Conservation (phyloP, 2,888 invertebrate species). For the Euplexia lucipara region DNA sequence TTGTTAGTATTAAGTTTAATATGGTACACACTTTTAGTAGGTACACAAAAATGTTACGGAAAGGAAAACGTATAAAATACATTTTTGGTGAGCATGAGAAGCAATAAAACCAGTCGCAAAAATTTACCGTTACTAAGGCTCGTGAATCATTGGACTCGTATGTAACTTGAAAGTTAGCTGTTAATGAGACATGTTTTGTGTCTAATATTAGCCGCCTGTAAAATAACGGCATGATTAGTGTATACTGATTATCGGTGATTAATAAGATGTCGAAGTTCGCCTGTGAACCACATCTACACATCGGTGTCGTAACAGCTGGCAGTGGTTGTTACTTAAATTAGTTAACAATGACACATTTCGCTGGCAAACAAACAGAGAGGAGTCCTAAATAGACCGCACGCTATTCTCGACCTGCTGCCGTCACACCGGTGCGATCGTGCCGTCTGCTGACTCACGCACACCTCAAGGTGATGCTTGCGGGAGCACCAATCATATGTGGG, state of each 20-base stretch:
- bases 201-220: conserved; percentile 8
- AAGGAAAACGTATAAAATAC: conserved; percentile 40
- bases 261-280: conserved; percentile 75
- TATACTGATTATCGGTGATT: conserved; percentile 64
- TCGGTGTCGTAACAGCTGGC: conserved; percentile 87
- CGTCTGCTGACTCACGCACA: conserved; percentile 88
- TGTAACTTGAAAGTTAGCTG: conserved; percentile 63
- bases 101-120: conserved; percentile 75
- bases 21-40: conserved; percentile 36
- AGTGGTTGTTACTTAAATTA: conserved; percentile 89
- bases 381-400: conserved; percentile 88
- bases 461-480: conserved; percentile 85
- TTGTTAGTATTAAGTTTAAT: conserved; percentile 36
- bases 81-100: conserved; percentile 66
- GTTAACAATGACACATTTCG: conserved; percentile 91
- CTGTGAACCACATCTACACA: conserved; percentile 72
- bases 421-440: conserved; percentile 86
- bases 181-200: conserved; percentile 20
- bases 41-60: conserved; percentile 39
- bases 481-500: conserved; percentile 59
- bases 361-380: conserved; percentile 90
- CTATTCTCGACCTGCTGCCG: conserved; percentile 88
- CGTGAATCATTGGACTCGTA: conserved; percentile 80
- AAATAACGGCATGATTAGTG: conserved; percentile 25
- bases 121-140: conserved; percentile 76